Base-by-base conservation (phyloP, 2,888 invertebrate species). In the Tyria jacobaeae region DNA sequence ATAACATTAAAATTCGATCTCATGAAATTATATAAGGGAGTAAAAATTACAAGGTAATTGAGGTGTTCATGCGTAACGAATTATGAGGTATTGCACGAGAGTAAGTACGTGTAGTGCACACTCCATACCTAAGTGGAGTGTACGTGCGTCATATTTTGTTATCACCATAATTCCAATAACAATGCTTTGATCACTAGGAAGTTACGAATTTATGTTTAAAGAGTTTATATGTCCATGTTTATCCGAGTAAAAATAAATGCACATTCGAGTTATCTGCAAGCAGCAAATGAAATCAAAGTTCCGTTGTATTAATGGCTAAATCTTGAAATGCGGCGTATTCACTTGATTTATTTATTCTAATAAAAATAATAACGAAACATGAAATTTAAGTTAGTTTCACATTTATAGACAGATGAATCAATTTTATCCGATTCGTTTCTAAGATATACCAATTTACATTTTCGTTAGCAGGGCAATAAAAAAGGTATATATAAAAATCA, bases 31-130 rank as follows among this genome's bases (percentile, higher is more conserved):
- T 70, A 69, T 62, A 64, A 64, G 60, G 54, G 64, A 64, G 62
- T 66, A 71, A 69, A 73, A 76, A 67, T 63, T 64, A 54, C 57
- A 50, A 61, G 65, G 67, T 66, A 67, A 64, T 73, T 65, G 64
- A 41, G 48, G 60, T 78, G 67, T 61, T 65, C 58, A 64, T 62
- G 68, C 71, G 69, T 76, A 61, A 58, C 68, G 60, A 67, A 64
- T 65, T 57, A 54, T 63, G 65, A 52, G 57, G 60, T 39, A 62
- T 51, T 60, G 62, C 60, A 49, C 62, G 62, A 62, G 57, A 58
- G 60, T 21, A 25, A 6, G 44, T 56, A 41, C 55, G 56, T 44
- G 34, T 47, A 25, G 21, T 54, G 41, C 51, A 47, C 66, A 31
- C 44, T 48, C 47, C 35, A 21, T 14, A 31, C 49, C 50, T 54